Conservation (phyloP, 1,140 invertebrate genomes). For the Chymomyza costata region DNA sequence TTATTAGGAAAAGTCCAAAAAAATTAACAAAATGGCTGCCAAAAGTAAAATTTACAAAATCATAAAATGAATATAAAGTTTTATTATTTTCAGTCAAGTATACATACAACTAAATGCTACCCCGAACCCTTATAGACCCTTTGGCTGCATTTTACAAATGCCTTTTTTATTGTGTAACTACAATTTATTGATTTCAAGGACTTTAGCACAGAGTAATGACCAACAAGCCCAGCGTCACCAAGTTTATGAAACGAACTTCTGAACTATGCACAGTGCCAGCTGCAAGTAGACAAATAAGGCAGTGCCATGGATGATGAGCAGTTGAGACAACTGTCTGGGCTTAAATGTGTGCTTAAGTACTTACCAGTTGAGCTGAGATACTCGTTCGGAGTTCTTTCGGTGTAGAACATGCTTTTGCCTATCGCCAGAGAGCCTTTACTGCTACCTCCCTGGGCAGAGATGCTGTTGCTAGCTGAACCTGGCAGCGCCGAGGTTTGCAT, state of each 20-base stretch:
- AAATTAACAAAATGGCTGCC: no score
- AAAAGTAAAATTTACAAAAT: no score
- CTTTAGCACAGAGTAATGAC: constrained; percentile 13
- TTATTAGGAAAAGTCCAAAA: constrained; percentile 4
- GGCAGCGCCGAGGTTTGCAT: constrained; percentile 58
- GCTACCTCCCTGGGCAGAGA: constrained; percentile 49
- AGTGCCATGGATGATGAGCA: no score
- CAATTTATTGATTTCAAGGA: constrained; percentile 61
- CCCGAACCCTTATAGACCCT: constrained; percentile 44
- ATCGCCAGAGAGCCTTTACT: constrained; percentile 72
- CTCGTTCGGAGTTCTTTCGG: constrained; percentile 74
- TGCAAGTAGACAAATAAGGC: no score
- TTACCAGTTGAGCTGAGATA: constrained; percentile 55
- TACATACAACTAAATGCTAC: constrained; percentile 32
- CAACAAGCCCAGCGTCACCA: constrained; percentile 10
- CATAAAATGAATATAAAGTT: no score
- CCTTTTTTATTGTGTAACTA: constrained; percentile 37
- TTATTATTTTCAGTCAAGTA: constrained; percentile 11
- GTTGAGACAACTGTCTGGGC: no score
- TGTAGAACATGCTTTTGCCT: constrained; percentile 74
- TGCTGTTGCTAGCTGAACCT: constrained; percentile 53
- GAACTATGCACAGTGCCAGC: constrained; percentile 27
- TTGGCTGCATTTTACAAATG: constrained; percentile 70
- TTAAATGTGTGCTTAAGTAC: constrained; percentile 9
- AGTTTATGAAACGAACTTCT: constrained; percentile 14